phyloP scores from a whole-genome alignment of 2,797 vertebrate genomes.

The Sitta carolinensis region DNA sequence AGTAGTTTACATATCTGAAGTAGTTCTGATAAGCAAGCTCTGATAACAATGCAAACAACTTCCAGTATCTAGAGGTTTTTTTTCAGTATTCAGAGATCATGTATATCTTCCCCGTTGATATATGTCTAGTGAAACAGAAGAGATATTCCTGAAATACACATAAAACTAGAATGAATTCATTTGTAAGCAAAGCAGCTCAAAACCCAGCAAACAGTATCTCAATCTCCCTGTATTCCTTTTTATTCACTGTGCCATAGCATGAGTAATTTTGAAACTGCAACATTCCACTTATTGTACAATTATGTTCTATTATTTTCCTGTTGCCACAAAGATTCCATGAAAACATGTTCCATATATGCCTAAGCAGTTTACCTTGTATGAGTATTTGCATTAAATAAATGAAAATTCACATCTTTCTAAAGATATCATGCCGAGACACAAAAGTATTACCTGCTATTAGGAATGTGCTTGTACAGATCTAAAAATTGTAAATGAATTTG shows the following conservation, averaged over 20 bases:
- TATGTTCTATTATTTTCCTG: constrained; percentile 77
- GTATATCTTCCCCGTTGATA: neutral
- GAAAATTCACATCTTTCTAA: constrained; percentile 74
- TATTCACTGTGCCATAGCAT: constrained; percentile 48
- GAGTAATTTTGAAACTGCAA: constrained; percentile 70
- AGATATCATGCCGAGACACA: constrained; percentile 74
- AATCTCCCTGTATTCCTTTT: constrained; percentile 56
- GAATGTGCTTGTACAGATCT: constrained; percentile 68
- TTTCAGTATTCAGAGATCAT: constrained; percentile 12
- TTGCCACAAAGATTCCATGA: constrained; percentile 72
- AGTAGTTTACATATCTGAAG: constrained; percentile 23
- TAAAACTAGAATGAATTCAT: constrained; percentile 62
- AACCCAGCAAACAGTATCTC: constrained; percentile 53
- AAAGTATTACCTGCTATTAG: constrained; percentile 76
- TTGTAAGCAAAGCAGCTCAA: constrained; percentile 59
- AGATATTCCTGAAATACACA: constrained; percentile 59
- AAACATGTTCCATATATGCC: constrained; percentile 67
- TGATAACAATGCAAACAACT: constrained; percentile 33
- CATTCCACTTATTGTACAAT: constrained; percentile 76
- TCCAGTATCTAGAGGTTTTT: constrained; percentile 28
- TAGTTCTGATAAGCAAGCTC: constrained; percentile 16
- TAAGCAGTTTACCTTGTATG: constrained; percentile 75
- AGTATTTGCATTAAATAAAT: constrained; percentile 81
- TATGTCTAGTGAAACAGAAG: constrained; percentile 54
- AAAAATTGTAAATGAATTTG: constrained; percentile 80